Evolutionary conservation across 2,797 vertebrate species (phyloP).

Genomic region (Carcharodon carcharias): DNA sequence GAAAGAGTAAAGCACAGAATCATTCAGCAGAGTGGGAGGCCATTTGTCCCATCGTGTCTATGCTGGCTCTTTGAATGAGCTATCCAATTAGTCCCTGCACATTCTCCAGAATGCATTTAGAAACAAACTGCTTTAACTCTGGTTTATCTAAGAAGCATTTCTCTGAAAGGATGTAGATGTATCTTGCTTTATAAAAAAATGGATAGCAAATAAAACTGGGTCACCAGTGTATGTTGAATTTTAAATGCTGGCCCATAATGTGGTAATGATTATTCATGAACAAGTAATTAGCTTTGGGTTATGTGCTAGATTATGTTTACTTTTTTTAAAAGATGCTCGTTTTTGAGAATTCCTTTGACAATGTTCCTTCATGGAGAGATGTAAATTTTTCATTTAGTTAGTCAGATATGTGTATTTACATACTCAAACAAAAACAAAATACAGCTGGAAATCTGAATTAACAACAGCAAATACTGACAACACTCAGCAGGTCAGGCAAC

Average conservation of each 20-base stretch:
- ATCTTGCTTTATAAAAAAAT: neutral
- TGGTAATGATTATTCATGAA: neutral
- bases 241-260: neutral
- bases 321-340: neutral
- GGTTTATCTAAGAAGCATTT: neutral
- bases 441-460: neutral
- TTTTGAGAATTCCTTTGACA: neutral
- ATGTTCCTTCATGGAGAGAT: neutral
- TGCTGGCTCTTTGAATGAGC: neutral
- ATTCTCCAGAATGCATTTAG: neutral
- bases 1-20: neutral
- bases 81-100: neutral
- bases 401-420: too few species aligned
- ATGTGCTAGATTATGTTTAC: neutral
- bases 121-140: neutral
- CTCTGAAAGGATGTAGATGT: neutral
- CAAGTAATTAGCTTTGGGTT: neutral
- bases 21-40: neutral
- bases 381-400: neutral
- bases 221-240: neutral
- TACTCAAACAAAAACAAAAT: too few species aligned
- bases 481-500: neutral
- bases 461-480: neutral
- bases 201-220: neutral
- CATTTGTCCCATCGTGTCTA: neutral